Conservation (phyloP, 2,888 invertebrate species). For the Myathropa florea region DNA sequence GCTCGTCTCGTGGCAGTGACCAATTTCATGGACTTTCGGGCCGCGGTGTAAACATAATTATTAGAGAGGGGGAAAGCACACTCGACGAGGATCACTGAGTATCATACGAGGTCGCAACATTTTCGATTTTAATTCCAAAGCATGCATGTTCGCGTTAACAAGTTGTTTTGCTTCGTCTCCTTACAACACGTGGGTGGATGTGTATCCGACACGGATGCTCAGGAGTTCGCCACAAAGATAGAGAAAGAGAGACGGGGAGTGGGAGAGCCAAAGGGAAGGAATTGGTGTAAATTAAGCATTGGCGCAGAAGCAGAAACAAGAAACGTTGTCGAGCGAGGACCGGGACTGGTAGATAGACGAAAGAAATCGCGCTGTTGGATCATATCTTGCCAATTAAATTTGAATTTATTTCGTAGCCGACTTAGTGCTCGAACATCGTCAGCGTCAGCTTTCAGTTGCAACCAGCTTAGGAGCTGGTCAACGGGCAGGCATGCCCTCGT, state of each 20-base stretch:
- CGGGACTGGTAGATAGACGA: slow-evolving; percentile 50
- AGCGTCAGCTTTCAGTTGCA: slow-evolving; percentile 21
- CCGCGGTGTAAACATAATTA: slow-evolving; percentile 68
- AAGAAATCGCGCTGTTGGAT: slow-evolving; percentile 71
- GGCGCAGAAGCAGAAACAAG: slow-evolving; percentile 51
- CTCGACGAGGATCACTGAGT: slow-evolving; percentile 44
- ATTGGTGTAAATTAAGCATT: slow-evolving; percentile 66
- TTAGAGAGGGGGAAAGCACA: slow-evolving; percentile 50
- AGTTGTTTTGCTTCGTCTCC: slow-evolving; percentile 74
- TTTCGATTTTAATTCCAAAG: slow-evolving; percentile 62
- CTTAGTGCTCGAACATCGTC: slow-evolving; percentile 69
- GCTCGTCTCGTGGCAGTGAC: slow-evolving; percentile 50
- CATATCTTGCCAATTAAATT: slow-evolving; percentile 80
- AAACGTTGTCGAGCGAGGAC: slow-evolving; percentile 47
- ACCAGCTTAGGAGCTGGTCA: slow-evolving; percentile 49
- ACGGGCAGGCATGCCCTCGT: slow-evolving; percentile 40
- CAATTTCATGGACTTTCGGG: slow-evolving; percentile 54
- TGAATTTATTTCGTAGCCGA: slow-evolving; percentile 78
- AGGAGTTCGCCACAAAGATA: slow-evolving; percentile 31
- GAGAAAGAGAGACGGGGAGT: not conserved
- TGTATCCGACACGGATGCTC: slow-evolving; percentile 64
- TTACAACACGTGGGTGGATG: slow-evolving; percentile 69
- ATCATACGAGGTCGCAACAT: slow-evolving; percentile 56
- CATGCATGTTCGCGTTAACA: slow-evolving; percentile 78
- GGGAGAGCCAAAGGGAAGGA: slow-evolving; percentile 47